Conservation (phyloP, 2,113 vertebrate species). For the Carassius carassius region DNA sequence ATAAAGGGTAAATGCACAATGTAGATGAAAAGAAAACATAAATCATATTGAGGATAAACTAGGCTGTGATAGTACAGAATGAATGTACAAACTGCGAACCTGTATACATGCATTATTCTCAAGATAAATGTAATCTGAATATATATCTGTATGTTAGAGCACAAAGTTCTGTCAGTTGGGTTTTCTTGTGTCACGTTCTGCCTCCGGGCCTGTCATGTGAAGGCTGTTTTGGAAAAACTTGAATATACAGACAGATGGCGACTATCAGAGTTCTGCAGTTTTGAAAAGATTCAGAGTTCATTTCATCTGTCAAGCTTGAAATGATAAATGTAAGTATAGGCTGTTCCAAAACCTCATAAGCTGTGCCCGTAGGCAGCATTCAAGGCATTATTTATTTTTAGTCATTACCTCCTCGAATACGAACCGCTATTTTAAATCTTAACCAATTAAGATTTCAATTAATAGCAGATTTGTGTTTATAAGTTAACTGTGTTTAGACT, state of each 20-base stretch:
- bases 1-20: neutral
- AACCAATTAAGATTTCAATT: neutral
- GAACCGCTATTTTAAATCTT: conserved; percentile 3
- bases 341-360: conserved; percentile 10
- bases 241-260: neutral
- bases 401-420: conserved; percentile 7
- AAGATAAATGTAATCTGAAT: neutral
- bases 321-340: conserved; percentile 3
- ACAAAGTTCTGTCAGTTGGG: neutral
- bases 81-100: too few species aligned
- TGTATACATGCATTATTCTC: conserved; percentile 12
- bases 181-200: neutral
- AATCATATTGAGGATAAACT: neutral
- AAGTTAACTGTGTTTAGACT: neutral
- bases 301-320: neutral
- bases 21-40: neutral
- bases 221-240: conserved; percentile 7
- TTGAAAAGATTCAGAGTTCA: neutral
- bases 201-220: neutral
- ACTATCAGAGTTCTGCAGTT: neutral
- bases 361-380: neutral
- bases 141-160: conserved; percentile 19
- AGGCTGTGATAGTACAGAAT: neutral
- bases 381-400: neutral
- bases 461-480: neutral